Base-by-base conservation (phyloP, 2,113 vertebrate species). In the Ochotona curzoniae region DNA sequence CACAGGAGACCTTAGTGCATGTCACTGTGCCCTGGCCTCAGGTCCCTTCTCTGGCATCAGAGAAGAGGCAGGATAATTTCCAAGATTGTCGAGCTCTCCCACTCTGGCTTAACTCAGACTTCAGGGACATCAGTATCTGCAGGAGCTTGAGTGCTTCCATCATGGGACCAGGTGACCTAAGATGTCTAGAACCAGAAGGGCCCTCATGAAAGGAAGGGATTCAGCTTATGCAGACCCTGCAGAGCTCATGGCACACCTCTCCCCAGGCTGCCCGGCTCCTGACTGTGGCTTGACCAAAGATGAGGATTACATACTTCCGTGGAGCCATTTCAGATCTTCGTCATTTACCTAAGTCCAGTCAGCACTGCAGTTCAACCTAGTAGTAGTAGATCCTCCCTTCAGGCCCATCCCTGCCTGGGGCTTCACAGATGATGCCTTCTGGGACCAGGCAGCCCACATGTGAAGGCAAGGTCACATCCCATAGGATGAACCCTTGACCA, bases 171-270 rank as follows among this genome's bases (percentile, higher is more conserved):
- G 23, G 32, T 79, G 23, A 76, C 69, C 73, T 35, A 30, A 70
- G 66, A 92, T 25, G n/a, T 73, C 60, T 25, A 30, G 87, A 66
- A 18, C 13, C 26, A 47, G 75, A 87, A 80, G 21, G 80, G 60
- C 64, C 81, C 83, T 87, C 25, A 64, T 61, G 70, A 81, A 89
- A 94, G 74, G 82, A 91, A 35, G 25, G 74, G 38, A 76, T 35
- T 64, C 84, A 47, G 81, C 76, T 71, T 93, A 85, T 84, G 96
- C 95, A 81, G 66, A 78, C 51, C 89, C 76, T 93, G 51, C 23
- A 79, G 70, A 89, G 69, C 82, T 69, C 8, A 15, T 3, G 85
- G 83, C 28, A n/a, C 70, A 66, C 9, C 78, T 87, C n/a, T 51
- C 79, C 32, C 83, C 15, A 64, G 66, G 51, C 10, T 86, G 28